Conservation (phyloP, 2,113 vertebrate species). For the Clarias macrocephalus region DNA sequence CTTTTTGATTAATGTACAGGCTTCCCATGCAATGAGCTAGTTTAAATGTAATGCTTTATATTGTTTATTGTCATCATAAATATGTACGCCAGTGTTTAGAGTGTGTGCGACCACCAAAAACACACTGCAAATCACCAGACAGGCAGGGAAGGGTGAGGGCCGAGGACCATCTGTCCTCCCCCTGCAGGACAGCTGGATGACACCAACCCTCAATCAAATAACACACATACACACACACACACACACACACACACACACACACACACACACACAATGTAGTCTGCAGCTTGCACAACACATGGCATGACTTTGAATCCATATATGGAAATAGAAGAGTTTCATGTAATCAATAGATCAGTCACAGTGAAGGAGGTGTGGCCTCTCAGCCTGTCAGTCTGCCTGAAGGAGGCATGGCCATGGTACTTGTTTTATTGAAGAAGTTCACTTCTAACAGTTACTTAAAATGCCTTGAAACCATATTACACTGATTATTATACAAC, state of each 20-base stretch:
- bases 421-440: too few relatives aligned
- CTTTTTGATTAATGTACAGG: not conserved
- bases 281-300: not conserved
- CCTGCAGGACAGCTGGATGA: conserved; percentile 28
- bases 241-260: not conserved
- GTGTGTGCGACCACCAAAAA: not conserved
- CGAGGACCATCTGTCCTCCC: conserved; percentile 37
- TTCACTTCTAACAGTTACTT: not conserved
- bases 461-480: not conserved
- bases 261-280: not conserved
- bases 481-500: not conserved
- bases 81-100: not conserved
- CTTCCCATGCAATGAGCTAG: not conserved
- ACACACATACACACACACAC: not conserved
- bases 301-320: not conserved
- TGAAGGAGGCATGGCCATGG: not conserved
- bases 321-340: not conserved
- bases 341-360: not conserved
- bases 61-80: not conserved
- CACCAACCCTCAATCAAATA: conserved; percentile 17
- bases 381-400: not conserved
- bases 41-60: not conserved
- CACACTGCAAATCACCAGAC: conserved; percentile 22
- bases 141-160: not conserved
- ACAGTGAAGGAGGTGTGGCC: not conserved